A percentile compares a stretch with the other conserved stretches of the same genome.
These are phyloP conservation scores for Gallinago paraguaiae DNA, from an alignment of 2,113 vertebrate species.

Conservation along the genomic window DNA sequence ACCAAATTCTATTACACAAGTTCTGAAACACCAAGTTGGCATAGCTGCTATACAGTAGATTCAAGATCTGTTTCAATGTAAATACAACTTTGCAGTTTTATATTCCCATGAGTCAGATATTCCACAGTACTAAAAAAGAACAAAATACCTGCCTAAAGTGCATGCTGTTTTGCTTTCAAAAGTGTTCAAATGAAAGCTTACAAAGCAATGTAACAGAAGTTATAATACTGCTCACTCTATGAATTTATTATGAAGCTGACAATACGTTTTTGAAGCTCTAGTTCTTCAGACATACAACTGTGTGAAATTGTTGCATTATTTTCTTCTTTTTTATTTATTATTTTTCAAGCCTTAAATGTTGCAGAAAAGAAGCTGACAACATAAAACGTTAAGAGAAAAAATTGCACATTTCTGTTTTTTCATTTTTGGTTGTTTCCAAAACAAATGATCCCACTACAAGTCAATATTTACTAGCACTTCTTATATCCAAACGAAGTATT, in stretches of 20 bases:
- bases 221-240: not conserved
- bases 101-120: not conserved
- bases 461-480: not conserved
- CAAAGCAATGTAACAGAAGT: not conserved
- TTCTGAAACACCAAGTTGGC: not conserved
- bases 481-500: not conserved
- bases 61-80: not conserved
- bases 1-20: not conserved
- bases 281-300: not conserved
- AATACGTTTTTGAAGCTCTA: not conserved
- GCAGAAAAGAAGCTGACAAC: not conserved
- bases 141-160: not conserved
- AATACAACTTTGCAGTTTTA: not conserved
- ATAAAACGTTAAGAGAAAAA: not conserved
- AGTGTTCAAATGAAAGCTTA: not conserved
- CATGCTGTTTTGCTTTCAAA: not conserved
- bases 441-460: not conserved
- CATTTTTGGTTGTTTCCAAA: not conserved
- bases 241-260: slow-evolving; percentile 36
- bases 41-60: not conserved
- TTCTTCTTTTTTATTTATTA: not conserved
- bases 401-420: rapidly evolving
- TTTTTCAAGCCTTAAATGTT: not conserved
- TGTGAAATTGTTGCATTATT: not conserved
- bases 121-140: not conserved